Evolutionary conservation across 2,797 vertebrate genomes (phyloP), one percentile per base, ranked within the genome.

Genomic region (Chrosomus eos): DNA sequence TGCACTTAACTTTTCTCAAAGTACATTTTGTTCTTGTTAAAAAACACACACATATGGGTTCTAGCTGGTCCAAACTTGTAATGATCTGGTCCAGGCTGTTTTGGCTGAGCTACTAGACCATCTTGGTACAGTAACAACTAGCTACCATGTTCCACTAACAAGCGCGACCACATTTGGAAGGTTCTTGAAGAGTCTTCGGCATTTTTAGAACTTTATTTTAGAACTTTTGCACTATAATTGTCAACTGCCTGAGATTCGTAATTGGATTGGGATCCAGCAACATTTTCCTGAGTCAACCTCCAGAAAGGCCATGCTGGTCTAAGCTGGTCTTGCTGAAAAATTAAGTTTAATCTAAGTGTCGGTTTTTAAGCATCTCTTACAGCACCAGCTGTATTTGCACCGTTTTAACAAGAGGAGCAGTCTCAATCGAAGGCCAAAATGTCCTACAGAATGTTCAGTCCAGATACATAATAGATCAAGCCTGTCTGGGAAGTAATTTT

Each of bases 361-460:
- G 36, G 7, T 11, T 72, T 60, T 18, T n/a, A 40, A 66, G 18
- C 76, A 67, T 51, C 43, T 33, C 43, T 48, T 78, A 28, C 55
- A 78, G 58, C 16, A 28, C 21, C 23, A 71, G 23, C 1, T 48
- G 4, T 71, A 58, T 55, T 9, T 16, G 16, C 28, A 45, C 58
- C 40, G 26, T 43, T 78, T 84, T 43, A 58, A 70, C 26, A 58
- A 77, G 36, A 60, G 16, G 48, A 83, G 43, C 45, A 76, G 82
- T 40, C n/a, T 67, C 16, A n/a, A 70, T 28, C 16, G 33, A 77
- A 75, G 48, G 33, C 68, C 60, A 76, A 43, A 38, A 68, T 67
- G 72, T 23, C 71, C 71, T 68, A 67, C 82, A 77, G 55, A 68
- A 68, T 83, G 45, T 83, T 76, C 72, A 55, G 23, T 40, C 62